Evolutionary conservation across 2,113 vertebrate genomes (phyloP).

Genomic region (Melanotaenia duboulayi): DNA sequence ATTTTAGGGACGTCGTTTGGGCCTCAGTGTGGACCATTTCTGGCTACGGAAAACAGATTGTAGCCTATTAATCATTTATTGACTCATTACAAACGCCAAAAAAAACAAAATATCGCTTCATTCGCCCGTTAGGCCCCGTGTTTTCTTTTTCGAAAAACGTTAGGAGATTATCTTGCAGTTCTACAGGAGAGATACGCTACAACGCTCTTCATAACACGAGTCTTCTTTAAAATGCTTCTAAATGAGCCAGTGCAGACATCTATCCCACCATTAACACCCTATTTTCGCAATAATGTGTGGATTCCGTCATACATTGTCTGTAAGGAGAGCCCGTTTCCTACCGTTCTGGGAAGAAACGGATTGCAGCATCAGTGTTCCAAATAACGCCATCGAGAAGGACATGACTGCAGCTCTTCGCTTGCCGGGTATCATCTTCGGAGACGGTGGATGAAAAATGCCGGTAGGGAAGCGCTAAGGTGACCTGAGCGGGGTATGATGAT

Average conservation of each 20-base stretch:
- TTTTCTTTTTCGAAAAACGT: neutral
- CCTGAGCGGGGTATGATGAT: conserved; percentile 33
- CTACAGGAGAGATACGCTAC: neutral
- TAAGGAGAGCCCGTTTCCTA: conserved; percentile 54
- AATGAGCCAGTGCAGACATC: conserved; percentile 16
- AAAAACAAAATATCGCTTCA: neutral
- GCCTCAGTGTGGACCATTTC: conserved; percentile 65
- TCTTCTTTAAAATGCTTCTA: neutral
- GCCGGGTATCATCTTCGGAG: conserved; percentile 72
- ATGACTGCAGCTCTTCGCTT: conserved; percentile 67
- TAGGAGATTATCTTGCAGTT: conserved; percentile 19
- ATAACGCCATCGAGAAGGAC: conserved; percentile 68
- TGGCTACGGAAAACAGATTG: conserved; percentile 45
- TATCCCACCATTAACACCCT: conserved; percentile 16
- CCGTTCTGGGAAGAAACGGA: conserved; percentile 80
- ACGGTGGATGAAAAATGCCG: conserved; percentile 52
- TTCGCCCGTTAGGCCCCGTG: neutral
- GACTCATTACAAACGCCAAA: conserved; percentile 12
- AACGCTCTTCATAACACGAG: neutral
- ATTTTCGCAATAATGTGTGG: conserved; percentile 24
- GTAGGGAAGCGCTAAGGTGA: conserved; percentile 46
- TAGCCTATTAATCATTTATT: conserved; percentile 56
- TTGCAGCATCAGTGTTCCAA: conserved; percentile 79
- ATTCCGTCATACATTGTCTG: neutral
- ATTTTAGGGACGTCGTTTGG: conserved; percentile 67